Conservation (phyloP, 2,113 vertebrate species). For the Cyprinodon brontotheroides region DNA sequence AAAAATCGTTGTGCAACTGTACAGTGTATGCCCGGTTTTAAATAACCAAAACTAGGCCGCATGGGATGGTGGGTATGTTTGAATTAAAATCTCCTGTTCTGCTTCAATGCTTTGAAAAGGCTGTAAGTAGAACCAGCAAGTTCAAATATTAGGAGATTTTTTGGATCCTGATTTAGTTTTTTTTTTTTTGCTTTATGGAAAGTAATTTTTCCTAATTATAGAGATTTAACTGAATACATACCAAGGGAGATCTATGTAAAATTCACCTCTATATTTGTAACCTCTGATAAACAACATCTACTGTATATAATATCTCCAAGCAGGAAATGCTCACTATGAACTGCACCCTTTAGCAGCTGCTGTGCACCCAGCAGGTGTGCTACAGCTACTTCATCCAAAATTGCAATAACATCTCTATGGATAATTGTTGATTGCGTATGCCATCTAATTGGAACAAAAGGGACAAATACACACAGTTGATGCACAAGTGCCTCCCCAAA, state of each 20-base stretch:
- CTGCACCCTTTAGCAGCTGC: background rate
- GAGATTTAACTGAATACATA: too few relatives aligned
- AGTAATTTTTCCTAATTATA: too few relatives aligned
- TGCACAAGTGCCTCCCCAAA: constrained; percentile 17
- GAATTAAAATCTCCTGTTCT: too few relatives aligned
- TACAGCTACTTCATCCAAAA: constrained; percentile 27
- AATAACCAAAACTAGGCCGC: too few relatives aligned
- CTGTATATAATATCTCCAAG: constrained; percentile 12
- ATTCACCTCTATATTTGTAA: background rate
- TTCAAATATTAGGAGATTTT: too few relatives aligned
- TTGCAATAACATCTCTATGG: constrained; percentile 18
- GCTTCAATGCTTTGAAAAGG: too few relatives aligned
- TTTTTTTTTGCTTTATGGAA: too few relatives aligned
- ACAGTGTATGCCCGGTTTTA: too few relatives aligned
- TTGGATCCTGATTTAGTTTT: too few relatives aligned
- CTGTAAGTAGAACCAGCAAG: too few relatives aligned
- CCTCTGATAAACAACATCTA: background rate
- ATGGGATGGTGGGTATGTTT: too few relatives aligned
- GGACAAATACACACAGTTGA: constrained; percentile 35
- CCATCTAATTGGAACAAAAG: constrained; percentile 34
- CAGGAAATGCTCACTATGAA: constrained; percentile 6
- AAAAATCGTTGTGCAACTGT: too few relatives aligned
- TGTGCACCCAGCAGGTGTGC: constrained; percentile 10
- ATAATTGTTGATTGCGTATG: constrained; percentile 33
- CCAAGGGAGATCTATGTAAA: background rate